Percentiles rank a stretch among this genome's conserved stretches.
Conservation (phyloP, 2,888 invertebrate species). For the Platerodrilus igneus region DNA sequence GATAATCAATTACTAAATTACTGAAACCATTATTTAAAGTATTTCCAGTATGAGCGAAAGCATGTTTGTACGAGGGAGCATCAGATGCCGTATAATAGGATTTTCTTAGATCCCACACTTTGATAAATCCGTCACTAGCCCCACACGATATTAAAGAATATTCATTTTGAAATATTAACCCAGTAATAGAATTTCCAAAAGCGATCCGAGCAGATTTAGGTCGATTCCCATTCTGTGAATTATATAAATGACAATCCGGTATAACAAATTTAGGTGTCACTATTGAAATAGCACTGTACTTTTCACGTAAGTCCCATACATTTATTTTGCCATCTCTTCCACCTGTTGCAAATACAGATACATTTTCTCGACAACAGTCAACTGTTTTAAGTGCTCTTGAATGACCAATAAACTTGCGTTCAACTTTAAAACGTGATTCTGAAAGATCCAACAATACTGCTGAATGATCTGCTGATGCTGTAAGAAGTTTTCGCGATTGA, state of each 20-base stretch:
- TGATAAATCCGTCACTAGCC: slow-evolving; percentile 80
- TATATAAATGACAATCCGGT: slow-evolving; percentile 58
- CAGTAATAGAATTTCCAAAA: slow-evolving; percentile 71
- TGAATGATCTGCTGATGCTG: slow-evolving; percentile 82
- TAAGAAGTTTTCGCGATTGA: slow-evolving; percentile 69
- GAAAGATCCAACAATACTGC: slow-evolving; percentile 73
- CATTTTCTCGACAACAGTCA: slow-evolving; percentile 65
- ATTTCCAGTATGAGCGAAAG: slow-evolving; percentile 68
- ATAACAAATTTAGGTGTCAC: slow-evolving; percentile 67
- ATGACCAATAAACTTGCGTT: slow-evolving; percentile 67
- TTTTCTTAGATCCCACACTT: slow-evolving; percentile 79
- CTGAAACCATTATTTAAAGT: slow-evolving; percentile 72
- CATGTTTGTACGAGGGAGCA: slow-evolving; percentile 66
- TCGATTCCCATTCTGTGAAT: slow-evolving; percentile 54
- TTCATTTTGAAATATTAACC: slow-evolving; percentile 77
- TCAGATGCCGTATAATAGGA: slow-evolving; percentile 66
- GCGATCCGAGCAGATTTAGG: slow-evolving; percentile 37
- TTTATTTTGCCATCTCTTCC: slow-evolving; percentile 83
- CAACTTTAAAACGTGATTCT: slow-evolving; percentile 44
- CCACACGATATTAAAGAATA: slow-evolving; percentile 77
- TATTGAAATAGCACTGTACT: slow-evolving; percentile 43
- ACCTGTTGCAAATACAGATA: slow-evolving; percentile 79
- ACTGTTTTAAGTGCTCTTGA: slow-evolving; percentile 78
- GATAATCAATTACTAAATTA: slow-evolving; percentile 69
- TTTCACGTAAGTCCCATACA: slow-evolving; percentile 74